Conservation (phyloP, 2,888 invertebrate species). For the Nemoura dubitans region DNA sequence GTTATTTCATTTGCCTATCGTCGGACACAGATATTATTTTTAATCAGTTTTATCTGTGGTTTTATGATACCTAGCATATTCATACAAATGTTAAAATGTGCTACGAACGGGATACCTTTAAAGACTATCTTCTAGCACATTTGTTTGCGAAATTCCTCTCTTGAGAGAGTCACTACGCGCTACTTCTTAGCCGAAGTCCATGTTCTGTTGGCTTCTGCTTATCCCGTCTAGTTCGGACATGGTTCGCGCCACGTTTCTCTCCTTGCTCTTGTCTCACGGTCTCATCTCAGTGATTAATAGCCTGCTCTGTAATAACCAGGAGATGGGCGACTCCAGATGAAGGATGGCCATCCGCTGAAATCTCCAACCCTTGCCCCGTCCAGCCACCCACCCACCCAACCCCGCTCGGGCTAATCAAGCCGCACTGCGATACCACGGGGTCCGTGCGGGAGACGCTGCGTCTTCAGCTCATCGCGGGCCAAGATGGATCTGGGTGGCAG, state of each 20-base stretch:
- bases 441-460: not conserved
- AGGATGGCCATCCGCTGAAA: conserved; percentile 24
- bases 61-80: no score
- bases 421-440: not conserved
- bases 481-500: no score
- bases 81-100: no score
- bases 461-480: no score
- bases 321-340: conserved; percentile 41
- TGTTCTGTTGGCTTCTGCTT: not conserved
- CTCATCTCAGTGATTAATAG: conserved; percentile 43
- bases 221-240: not conserved
- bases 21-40: no score
- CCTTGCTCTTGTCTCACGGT: not conserved
- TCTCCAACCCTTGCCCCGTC: conserved; percentile 15
- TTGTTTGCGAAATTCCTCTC: no score
- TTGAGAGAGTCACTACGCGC: no score
- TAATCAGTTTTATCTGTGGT: no score
- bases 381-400: not conserved
- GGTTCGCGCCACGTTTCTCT: not conserved
- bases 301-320: conserved; percentile 35
- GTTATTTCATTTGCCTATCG: no score
- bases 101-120: no score
- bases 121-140: no score
- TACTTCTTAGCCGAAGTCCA: not conserved
- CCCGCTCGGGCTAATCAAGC: conserved; percentile 10